phyloP scores from a whole-genome alignment of 1,140 invertebrate species.

The Drosophila azteca region DNA sequence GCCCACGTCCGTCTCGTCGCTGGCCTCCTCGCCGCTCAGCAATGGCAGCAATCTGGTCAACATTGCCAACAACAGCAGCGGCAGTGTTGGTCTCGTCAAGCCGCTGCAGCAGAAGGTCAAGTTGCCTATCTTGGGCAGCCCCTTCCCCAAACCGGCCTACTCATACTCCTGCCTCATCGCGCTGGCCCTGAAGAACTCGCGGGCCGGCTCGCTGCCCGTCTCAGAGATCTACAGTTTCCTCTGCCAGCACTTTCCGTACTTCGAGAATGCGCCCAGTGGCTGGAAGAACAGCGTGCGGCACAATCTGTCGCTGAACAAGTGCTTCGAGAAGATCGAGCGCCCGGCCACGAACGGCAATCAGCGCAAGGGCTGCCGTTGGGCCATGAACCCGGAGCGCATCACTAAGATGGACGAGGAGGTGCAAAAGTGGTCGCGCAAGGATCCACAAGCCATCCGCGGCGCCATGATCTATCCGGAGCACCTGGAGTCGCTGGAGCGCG shows the following conservation, averaged over 20 bases:
- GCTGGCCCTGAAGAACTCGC: slow-evolving; percentile 98
- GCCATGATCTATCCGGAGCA: slow-evolving; percentile 96
- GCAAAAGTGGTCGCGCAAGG: slow-evolving; percentile 97
- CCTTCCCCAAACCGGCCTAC: slow-evolving; percentile 97
- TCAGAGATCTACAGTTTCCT: slow-evolving; percentile 99
- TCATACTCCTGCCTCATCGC: slow-evolving; percentile 99
- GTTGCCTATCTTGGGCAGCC: slow-evolving; percentile 85
- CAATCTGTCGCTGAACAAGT: slow-evolving; percentile 98
- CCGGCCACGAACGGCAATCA: slow-evolving; percentile 91
- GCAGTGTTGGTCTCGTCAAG: slow-evolving; percentile 63
- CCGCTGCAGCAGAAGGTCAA: slow-evolving; percentile 85
- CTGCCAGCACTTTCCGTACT: slow-evolving; percentile 99
- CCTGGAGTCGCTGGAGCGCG: slow-evolving; percentile 91
- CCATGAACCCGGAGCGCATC: slow-evolving; percentile 96
- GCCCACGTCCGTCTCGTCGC: slow-evolving; percentile 48
- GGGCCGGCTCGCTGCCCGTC: slow-evolving; percentile 96
- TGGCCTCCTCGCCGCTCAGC: slow-evolving; percentile 40
- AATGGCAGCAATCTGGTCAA: slow-evolving; percentile 52
- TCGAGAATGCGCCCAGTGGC: slow-evolving; percentile 97
- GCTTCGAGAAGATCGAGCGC: slow-evolving; percentile 98
- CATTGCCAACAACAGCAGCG: slow-evolving; percentile 36
- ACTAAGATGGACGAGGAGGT: slow-evolving; percentile 99
- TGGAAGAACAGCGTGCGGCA: slow-evolving; percentile 99
- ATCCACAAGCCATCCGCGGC: slow-evolving; percentile 92
- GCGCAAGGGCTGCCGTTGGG: slow-evolving; percentile 96